phyloP scores from a whole-genome alignment of 92 coral and sea anemone species.

The Phenganax stokvisi region DNA sequence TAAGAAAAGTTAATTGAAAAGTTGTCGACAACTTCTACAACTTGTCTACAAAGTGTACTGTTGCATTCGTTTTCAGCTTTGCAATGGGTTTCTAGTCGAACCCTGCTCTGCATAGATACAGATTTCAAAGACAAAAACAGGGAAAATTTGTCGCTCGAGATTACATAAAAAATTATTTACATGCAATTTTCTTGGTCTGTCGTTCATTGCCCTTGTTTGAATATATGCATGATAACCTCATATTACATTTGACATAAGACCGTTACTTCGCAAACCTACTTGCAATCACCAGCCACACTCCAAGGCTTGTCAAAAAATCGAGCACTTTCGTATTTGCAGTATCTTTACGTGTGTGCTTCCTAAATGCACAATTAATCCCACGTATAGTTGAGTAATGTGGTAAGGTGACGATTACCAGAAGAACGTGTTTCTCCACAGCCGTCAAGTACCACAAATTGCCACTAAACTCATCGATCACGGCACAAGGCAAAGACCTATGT shows the following conservation, averaged over 20 bases:
- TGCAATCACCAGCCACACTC: neutral
- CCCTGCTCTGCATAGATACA: neutral
- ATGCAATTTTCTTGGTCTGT: neutral
- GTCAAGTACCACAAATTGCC: slow-evolving; percentile 5
- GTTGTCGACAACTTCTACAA: too few relatives aligned
- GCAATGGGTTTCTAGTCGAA: neutral
- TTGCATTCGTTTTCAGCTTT: neutral
- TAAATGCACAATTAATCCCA: neutral
- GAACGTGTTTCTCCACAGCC: neutral
- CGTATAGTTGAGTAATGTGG: neutral
- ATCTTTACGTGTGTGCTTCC: neutral
- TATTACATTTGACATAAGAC: neutral
- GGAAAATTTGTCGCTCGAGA: neutral
- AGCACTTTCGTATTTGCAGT: neutral
- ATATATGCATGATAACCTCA: neutral
- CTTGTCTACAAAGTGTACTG: neutral
- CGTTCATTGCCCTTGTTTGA: neutral
- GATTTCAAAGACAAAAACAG: neutral
- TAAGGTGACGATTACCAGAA: too few relatives aligned
- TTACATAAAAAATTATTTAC: neutral
- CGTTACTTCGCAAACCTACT: neutral
- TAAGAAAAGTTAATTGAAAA: neutral
- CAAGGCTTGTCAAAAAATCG: neutral
- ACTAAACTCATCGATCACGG: slow-evolving; percentile 12
- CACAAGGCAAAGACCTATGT: slow-evolving; percentile 10